Percentiles rank a stretch among this genome's conserved stretches.
phyloP scores from a whole-genome alignment of 1,140 invertebrate species.

The Panagrolaimus sp. region DNA sequence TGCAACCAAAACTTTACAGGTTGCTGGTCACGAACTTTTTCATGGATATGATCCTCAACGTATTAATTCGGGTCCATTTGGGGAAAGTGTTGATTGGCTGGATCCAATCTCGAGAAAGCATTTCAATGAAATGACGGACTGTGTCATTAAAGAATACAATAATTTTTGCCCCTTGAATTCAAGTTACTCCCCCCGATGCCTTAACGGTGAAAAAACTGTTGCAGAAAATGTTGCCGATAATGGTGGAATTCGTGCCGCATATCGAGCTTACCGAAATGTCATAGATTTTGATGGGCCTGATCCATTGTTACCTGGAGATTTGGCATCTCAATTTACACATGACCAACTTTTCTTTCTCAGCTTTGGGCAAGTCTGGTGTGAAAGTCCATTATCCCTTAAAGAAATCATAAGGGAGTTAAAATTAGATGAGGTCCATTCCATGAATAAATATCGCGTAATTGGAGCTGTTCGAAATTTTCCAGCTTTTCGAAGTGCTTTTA shows the following conservation, averaged over 20 bases:
- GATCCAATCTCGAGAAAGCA: constrained; percentile 25
- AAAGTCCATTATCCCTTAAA: constrained; percentile 5
- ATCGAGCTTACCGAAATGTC: constrained; percentile 40
- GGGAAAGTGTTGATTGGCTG: constrained; percentile 44
- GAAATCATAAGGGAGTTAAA: constrained; percentile 12
- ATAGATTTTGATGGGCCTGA: constrained; percentile 40
- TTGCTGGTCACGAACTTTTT: too few species aligned
- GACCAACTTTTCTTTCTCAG: constrained; percentile 49
- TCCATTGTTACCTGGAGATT: constrained; percentile 29
- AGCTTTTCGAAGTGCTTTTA: constrained; percentile 53
- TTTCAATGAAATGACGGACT: constrained; percentile 44
- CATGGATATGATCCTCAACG: background rate
- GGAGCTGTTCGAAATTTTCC: constrained; percentile 50
- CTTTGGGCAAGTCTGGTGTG: constrained; percentile 43
- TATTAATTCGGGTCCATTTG: constrained; percentile 42
- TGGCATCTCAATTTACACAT: constrained; percentile 42
- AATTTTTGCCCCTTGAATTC: background rate
- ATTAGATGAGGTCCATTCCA: too few species aligned
- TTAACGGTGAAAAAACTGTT: constrained; percentile 25
- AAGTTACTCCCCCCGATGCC: constrained; percentile 41
- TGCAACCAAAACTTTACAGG: too few species aligned
- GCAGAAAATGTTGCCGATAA: constrained; percentile 36
- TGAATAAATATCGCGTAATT: constrained; percentile 13
- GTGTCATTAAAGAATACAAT: constrained; percentile 49
- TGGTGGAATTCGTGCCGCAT: constrained; percentile 49